Conservation (phyloP, 2,113 vertebrate genomes). For the Corythornis cristatus region DNA sequence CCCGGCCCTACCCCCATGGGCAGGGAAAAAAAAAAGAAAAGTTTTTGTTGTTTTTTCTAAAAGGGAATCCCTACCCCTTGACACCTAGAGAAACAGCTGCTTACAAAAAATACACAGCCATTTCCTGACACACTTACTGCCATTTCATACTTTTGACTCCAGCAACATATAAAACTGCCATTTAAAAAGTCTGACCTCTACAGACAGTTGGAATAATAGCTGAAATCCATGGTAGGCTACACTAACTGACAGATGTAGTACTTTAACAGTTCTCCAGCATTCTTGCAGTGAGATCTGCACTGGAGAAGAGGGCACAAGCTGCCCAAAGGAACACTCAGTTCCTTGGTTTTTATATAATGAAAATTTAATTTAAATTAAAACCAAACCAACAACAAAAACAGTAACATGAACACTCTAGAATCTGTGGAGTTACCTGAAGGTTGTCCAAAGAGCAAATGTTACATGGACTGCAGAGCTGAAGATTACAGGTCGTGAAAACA, state of each 20-base stretch:
- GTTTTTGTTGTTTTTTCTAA: too few relatives aligned
- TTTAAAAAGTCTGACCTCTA: neutral
- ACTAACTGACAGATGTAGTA: neutral
- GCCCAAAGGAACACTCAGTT: neutral
- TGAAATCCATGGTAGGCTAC: neutral
- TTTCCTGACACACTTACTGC: neutral
- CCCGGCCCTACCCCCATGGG: too few relatives aligned
- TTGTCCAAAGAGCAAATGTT: neutral
- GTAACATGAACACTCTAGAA: neutral
- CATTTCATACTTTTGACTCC: neutral
- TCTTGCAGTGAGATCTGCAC: neutral
- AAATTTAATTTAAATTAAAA: neutral
- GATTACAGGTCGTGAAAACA: neutral
- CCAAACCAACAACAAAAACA: rapidly evolving
- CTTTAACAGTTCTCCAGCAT: neutral
- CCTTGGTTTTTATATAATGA: neutral
- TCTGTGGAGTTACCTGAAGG: neutral
- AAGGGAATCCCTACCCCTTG: too few relatives aligned
- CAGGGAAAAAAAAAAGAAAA: too few relatives aligned
- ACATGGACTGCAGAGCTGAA: neutral
- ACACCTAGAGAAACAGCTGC: neutral
- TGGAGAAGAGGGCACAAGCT: neutral
- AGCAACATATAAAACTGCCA: neutral
- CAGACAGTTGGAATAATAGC: neutral
- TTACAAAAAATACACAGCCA: neutral